These are phyloP conservation scores for Noctua janthe DNA, from an alignment of 2,888 invertebrate species.

Conservation along the genomic window DNA sequence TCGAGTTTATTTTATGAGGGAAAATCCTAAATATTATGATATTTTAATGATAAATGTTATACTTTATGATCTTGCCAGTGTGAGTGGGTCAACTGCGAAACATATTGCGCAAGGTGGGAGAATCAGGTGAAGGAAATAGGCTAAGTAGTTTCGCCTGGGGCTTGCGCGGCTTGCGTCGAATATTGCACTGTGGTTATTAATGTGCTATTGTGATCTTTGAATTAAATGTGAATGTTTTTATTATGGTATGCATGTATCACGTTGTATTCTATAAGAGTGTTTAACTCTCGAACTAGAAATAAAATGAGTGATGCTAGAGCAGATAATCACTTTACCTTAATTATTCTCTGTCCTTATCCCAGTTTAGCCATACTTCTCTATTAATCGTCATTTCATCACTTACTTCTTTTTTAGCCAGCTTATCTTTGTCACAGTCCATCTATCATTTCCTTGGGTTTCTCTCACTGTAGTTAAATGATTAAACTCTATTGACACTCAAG, in stretches of 20 bases:
- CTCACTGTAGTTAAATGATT: background rate
- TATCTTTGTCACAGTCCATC: background rate
- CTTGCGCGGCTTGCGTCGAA: slow-evolving; percentile 25
- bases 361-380: background rate
- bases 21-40: slow-evolving; percentile 5
- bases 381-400: background rate
- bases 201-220: slow-evolving; percentile 53
- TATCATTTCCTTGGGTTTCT: background rate
- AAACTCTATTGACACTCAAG: background rate
- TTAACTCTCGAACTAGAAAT: background rate
- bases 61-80: background rate
- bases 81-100: slow-evolving; percentile 19
- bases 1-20: slow-evolving; percentile 1
- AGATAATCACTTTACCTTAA: background rate
- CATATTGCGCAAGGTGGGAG: slow-evolving; percentile 42
- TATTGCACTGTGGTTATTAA: slow-evolving; percentile 44
- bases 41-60: slow-evolving; percentile 10
- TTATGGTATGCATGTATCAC: background rate
- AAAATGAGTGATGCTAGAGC: background rate
- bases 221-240: slow-evolving; percentile 37
- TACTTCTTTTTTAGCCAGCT: background rate
- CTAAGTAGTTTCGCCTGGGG: slow-evolving; percentile 48
- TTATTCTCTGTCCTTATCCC: background rate
- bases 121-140: slow-evolving; percentile 44
- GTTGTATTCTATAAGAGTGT: background rate